Evolutionary conservation across 64 coral and sea anemone species (phyloP), one percentile per base, ranked within the genome.

Genomic region (Pachyseris speciosa): DNA sequence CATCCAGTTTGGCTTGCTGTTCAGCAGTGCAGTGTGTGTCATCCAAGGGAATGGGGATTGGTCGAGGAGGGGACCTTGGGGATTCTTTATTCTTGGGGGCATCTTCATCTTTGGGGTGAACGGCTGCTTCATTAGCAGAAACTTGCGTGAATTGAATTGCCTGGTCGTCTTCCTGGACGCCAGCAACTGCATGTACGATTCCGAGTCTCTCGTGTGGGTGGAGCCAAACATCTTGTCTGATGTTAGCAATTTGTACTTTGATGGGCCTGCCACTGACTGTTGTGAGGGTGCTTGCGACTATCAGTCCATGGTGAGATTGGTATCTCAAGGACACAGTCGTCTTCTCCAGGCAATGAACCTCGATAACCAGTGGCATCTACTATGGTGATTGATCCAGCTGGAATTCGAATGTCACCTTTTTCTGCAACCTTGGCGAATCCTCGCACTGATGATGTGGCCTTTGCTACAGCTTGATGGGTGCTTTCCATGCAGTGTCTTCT

Each of bases 151-250:
- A 66, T 61, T 58, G 13, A 29, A 91, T 30, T 7, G 15, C 49
- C 1, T 83, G 39, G 22, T 91, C 49, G n/a, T 42, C 24, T 30
- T 84, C 80, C 64, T 53, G 17, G 9, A 91, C 76, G 65, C 68
- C 61, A 1, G 13, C 45, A 51, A 91, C 59, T 8, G 49, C 63
- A 26, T 91, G 64, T 9, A 83, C 17, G 49, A 72, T 41, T n/a
- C 75, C 88, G 19, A 91, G 49, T 42, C 75, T 13, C 20, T 42
- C 68, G 2, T 59, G 77, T 1, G 76, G 75, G 11, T 25, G 88
- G 55, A 91, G 64, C 88, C 61, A 91, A 27, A 81, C 88, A 66
- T 91, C 88, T 68, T 71, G 60, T 20, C 39, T 52, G 26, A 90
- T 45, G 13, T 90, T 80, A 3, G 50, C 64, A 34, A 90, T 44